Conservation (phyloP, 2,888 invertebrate species). For the Balanococcus diminutus region DNA sequence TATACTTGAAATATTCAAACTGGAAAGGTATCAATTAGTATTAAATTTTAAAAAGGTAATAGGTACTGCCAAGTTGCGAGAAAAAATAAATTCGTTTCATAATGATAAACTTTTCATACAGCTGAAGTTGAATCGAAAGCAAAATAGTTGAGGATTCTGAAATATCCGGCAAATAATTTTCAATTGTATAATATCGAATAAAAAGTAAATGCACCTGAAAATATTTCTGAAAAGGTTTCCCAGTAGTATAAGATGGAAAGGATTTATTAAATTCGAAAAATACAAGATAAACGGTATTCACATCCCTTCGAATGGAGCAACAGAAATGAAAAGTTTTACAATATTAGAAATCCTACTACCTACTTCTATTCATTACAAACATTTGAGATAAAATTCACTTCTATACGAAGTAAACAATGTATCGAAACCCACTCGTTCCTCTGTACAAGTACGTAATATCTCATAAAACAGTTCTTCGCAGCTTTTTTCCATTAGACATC, state of each 20-base stretch:
- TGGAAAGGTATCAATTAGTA: not conserved
- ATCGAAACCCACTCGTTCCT: not conserved
- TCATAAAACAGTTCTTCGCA: not conserved
- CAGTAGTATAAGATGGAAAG: not conserved
- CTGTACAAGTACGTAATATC: not conserved
- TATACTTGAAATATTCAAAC: slow-evolving; percentile 22
- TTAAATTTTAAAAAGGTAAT: slow-evolving; percentile 31
- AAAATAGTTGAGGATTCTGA: not conserved
- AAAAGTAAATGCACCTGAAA: not conserved
- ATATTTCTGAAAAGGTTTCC: not conserved
- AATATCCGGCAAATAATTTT: not conserved
- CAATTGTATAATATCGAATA: not conserved
- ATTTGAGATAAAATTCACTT: not conserved
- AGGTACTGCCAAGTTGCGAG: not conserved
- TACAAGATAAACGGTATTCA: not conserved
- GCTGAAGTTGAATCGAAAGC: not conserved
- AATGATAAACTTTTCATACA: not conserved
- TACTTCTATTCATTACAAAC: not conserved
- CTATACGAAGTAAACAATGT: not conserved
- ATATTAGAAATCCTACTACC: not conserved
- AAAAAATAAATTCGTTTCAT: not conserved
- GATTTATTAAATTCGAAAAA: not conserved
- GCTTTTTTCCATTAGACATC: not conserved
- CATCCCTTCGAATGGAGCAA: not conserved
- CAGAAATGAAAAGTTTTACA: not conserved